A percentile compares a stretch with the other conserved stretches of the same genome.
Conservation (phyloP, 2,888 invertebrate genomes). For the Drosophila paramelanica region DNA sequence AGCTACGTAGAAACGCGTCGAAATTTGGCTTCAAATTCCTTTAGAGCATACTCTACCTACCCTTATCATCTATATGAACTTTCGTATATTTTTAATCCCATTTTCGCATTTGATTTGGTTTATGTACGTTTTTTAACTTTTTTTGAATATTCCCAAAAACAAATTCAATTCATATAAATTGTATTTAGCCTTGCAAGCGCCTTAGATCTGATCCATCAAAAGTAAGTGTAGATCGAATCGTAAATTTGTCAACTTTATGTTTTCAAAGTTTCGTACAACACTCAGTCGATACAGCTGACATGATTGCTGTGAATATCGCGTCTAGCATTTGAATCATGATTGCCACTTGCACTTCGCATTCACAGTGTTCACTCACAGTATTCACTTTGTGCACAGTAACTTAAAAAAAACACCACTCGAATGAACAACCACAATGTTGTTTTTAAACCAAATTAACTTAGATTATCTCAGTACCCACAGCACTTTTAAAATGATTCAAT, state of each 20-base stretch:
- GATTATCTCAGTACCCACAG: no score
- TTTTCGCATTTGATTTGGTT: constrained; percentile 49
- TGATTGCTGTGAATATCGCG: neutral
- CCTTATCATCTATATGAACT: constrained; percentile 20
- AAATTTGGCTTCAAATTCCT: constrained; percentile 48
- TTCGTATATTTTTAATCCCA: constrained; percentile 48
- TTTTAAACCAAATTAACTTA: no score
- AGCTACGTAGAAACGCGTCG: constrained; percentile 54
- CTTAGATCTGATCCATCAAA: constrained; percentile 75
- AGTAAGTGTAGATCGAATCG: constrained; percentile 73
- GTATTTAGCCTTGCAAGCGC: constrained; percentile 79
- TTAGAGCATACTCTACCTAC: neutral
- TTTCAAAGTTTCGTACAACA: constrained; percentile 7
- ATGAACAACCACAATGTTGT: no score
- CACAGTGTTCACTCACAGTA: constrained; percentile 10
- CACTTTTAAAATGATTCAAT: neutral
- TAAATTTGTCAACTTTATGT: constrained; percentile 14
- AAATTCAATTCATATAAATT: constrained; percentile 36
- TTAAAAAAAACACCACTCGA: neutral
- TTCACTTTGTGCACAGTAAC: constrained; percentile 3
- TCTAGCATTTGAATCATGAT: neutral
- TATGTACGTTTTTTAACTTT: constrained; percentile 31
- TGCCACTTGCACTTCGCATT: constrained; percentile 1
- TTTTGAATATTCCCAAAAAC: constrained; percentile 19
- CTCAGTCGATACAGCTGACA: neutral